phyloP scores from a whole-genome alignment of 1,140 invertebrate genomes.

The Danaus plexippus region DNA sequence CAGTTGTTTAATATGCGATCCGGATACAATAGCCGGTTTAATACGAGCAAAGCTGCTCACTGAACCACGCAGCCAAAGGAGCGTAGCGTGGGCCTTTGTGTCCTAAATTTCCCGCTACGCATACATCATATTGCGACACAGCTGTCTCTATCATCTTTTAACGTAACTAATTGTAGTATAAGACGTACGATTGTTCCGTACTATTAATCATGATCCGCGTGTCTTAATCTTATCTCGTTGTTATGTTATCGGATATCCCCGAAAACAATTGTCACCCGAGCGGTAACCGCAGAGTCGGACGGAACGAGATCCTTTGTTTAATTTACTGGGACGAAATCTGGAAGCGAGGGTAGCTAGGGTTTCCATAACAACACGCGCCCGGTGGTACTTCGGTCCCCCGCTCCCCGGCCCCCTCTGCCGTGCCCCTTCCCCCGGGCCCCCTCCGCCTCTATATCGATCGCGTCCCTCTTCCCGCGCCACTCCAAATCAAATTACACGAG shows the following conservation, averaged over 20 bases:
- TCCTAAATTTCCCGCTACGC: conserved; percentile 25
- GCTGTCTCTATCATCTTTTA: conserved; percentile 5
- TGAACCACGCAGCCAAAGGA: conserved; percentile 31
- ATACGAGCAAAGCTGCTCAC: conserved; percentile 27
- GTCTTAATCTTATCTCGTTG: conserved; percentile 19
- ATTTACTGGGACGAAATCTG: conserved; percentile 68
- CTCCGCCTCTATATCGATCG: conserved; percentile 54
- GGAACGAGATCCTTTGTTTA: conserved; percentile 67
- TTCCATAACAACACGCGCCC: conserved; percentile 65
- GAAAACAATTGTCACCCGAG: conserved; percentile 24
- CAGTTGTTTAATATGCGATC: conserved; percentile 27
- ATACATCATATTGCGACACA: conserved; percentile 25
- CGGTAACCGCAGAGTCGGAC: conserved; percentile 23
- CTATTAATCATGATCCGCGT: conserved; percentile 13
- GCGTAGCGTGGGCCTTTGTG: conserved; percentile 32
- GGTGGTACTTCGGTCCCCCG: conserved; percentile 23
- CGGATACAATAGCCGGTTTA: conserved; percentile 25
- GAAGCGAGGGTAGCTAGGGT: conserved; percentile 63
- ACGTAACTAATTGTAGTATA: conserved; percentile 12
- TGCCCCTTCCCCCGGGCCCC: conserved; percentile 21
- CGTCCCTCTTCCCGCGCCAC: conserved; percentile 40
- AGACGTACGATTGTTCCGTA: conserved; percentile 9
- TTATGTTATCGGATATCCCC: conserved; percentile 21
- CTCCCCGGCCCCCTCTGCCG: conserved; percentile 23
- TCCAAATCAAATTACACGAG: conserved; percentile 70